Base-by-base conservation (phyloP, 2,888 invertebrate species). In the Cheilosia pagana region DNA sequence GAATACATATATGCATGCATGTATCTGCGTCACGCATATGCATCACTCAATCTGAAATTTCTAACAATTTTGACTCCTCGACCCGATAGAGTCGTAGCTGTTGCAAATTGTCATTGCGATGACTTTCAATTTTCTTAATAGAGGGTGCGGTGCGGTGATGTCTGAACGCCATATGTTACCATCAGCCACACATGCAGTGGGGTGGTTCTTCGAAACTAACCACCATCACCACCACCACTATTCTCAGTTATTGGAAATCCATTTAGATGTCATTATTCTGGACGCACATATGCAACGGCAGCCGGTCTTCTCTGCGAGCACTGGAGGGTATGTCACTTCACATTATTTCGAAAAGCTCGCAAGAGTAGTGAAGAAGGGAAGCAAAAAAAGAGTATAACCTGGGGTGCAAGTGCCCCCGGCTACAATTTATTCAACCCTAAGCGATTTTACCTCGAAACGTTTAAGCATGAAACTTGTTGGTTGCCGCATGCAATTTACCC, bases 121-220 rank as follows among this genome's bases (percentile, higher is more conserved):
- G 85, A 85, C 85, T 85, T 85, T 85, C 85, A 85, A 85, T 85
- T 85, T 85, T 85, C 85, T 81, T 71, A 81, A 81, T 81, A 81
- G 65, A 85, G 85, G 85, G 81, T 81, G 65, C 81, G 85, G 79
- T 79, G 65, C 79, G 43, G 70, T 71, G 71, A 52, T 41, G 67
- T 43, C 62, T 57, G 48, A 62, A 62, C 50, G 75, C 70, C 81
- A 85, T 85, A 85, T 85, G 81, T 68, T 79, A 63, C 83, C 78
- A 55, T 43, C 71, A 67, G 55, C 71, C 60, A 62, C 53, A 55
- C 77, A 76, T 43, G 41, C 57, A 25, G n/a, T 59, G 53, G 71
- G 81, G 75, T 75, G 60, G 25, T 52, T 81, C 65, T 35, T 12
- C 50, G 60, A 67, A 79, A 71, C 70, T 55, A 79, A 63, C 55